These are phyloP conservation scores for Trematomus bernacchii DNA, from an alignment of 2,797 vertebrate genomes.

Conservation along the genomic window DNA sequence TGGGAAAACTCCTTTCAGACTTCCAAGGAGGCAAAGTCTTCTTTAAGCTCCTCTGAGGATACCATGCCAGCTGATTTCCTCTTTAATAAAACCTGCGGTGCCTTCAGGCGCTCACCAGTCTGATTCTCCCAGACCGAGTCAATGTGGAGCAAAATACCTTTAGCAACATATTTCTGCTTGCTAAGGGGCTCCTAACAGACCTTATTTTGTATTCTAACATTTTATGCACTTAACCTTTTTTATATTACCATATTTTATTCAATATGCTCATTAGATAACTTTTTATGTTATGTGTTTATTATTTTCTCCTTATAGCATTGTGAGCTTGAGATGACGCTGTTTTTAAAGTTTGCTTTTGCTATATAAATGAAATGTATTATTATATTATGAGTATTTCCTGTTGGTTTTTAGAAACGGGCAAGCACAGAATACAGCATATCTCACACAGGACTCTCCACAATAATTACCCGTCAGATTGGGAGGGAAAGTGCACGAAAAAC, in stretches of 20 bases:
- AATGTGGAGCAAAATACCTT: too few species aligned
- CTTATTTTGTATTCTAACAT: not conserved
- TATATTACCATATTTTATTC: too few species aligned
- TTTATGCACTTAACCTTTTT: too few species aligned
- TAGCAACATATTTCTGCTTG: slow-evolving; percentile 14
- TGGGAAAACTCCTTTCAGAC: slow-evolving; percentile 21
- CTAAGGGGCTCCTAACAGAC: slow-evolving; percentile 13
- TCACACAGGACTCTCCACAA: slow-evolving; percentile 22
- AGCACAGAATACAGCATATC: slow-evolving; percentile 51
- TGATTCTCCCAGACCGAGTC: slow-evolving; percentile 24
- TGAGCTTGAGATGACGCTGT: too few species aligned
- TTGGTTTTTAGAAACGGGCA: slow-evolving; percentile 30
- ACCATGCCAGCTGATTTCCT: slow-evolving; percentile 36
- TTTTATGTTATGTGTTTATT: too few species aligned
- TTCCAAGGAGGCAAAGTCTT: not conserved
- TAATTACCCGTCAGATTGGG: slow-evolving; percentile 42
- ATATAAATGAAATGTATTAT: too few species aligned
- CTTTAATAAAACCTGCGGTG: slow-evolving; percentile 31
- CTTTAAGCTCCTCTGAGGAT: not conserved
- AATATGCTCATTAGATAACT: too few species aligned
- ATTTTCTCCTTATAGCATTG: too few species aligned
- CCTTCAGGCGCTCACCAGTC: slow-evolving; percentile 36
- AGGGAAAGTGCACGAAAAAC: not conserved
- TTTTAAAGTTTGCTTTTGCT: too few species aligned
- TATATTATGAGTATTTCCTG: slow-evolving; percentile 12